A percentile compares a stretch with the other conserved stretches of the same genome.
Conservation (phyloP, 2,888 invertebrate species). For the Neoscelio sp. region DNA sequence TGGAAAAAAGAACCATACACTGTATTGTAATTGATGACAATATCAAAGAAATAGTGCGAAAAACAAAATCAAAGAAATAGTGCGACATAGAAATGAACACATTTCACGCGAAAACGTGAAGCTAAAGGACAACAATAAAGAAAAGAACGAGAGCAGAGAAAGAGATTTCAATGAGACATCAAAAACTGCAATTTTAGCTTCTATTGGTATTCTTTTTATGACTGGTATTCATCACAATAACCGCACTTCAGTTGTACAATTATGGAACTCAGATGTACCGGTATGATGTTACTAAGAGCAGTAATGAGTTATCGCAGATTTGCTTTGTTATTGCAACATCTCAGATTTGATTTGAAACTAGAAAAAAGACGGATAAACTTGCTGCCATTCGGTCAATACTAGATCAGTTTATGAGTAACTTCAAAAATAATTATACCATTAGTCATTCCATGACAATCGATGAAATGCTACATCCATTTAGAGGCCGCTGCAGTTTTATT, state of each 20-base stretch:
- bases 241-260: constrained; percentile 31
- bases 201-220: constrained; percentile 66
- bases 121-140: no score
- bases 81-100: no score
- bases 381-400: constrained; percentile 50
- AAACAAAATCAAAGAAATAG: no score
- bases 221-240: constrained; percentile 38
- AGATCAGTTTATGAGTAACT: constrained; percentile 52
- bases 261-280: constrained; percentile 56
- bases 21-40: no score
- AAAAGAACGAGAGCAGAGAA: no score
- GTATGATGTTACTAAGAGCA: constrained; percentile 34
- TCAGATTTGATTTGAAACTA: constrained; percentile 45
- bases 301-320: constrained; percentile 55
- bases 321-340: constrained; percentile 27
- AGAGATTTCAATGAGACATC: constrained; percentile 71
- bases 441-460: constrained; percentile 63
- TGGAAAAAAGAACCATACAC: no score
- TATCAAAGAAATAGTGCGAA: no score
- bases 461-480: constrained; percentile 66
- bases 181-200: constrained; percentile 64
- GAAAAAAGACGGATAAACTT: constrained; percentile 28
- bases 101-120: no score
- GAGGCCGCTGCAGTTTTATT: constrained; percentile 61
- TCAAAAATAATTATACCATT: constrained; percentile 49